A percentile compares a stretch with the other conserved stretches of the same genome.
phyloP scores from a whole-genome alignment of 2,113 vertebrate genomes.

The Cavia porcellus region DNA sequence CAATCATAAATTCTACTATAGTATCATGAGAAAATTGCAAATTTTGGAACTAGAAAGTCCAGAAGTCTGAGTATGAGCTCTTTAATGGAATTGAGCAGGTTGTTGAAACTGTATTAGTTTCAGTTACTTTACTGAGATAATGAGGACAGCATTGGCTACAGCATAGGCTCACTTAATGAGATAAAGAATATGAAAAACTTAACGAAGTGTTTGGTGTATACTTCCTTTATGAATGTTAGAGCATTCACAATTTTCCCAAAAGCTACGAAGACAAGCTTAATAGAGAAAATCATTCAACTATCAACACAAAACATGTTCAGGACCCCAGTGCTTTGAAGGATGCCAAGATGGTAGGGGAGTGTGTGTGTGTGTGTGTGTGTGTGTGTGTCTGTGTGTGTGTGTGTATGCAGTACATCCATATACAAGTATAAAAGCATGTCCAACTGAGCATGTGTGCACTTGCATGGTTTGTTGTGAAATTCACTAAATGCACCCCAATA shows the following conservation, averaged over 20 bases:
- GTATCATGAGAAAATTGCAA: not conserved
- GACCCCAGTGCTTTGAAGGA: not conserved
- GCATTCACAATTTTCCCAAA: not conserved
- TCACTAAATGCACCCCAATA: not conserved
- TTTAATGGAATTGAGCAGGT: not conserved
- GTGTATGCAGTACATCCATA: not conserved
- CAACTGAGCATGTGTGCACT: not conserved
- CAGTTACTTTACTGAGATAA: not conserved
- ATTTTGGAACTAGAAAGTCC: not conserved
- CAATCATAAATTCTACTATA: not conserved
- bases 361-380: accelerated
- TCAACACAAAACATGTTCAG: not conserved
- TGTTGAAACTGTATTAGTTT: not conserved
- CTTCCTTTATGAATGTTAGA: not conserved
- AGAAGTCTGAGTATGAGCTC: not conserved
- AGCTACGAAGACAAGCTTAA: not conserved
- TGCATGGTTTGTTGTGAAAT: not conserved
- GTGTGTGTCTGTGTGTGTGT: not conserved
- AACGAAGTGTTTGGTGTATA: not conserved
- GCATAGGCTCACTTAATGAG: not conserved
- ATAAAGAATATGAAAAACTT: not conserved
- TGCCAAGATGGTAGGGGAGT: not conserved
- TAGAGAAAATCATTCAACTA: not conserved
- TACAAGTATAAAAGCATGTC: not conserved
- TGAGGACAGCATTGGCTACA: not conserved